phyloP scores from a whole-genome alignment of 2,888 invertebrate species.

The Perizoma flavofasciatum region DNA sequence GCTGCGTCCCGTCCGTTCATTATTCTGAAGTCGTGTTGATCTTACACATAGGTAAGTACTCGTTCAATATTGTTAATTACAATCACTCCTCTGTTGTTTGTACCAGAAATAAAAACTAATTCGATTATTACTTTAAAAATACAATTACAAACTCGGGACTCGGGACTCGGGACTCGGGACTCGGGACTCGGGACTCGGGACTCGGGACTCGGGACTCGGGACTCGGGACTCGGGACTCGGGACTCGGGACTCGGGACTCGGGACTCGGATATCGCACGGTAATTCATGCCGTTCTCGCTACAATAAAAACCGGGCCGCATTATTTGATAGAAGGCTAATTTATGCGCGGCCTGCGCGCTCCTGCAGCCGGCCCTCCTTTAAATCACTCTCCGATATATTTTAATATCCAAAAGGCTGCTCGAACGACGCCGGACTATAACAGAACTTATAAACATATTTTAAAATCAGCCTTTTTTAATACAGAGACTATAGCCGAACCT shows the following conservation, averaged over 20 bases:
- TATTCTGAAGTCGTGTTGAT: background rate
- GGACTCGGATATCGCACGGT: slow-evolving; percentile 46
- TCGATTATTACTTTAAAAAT: too few species aligned
- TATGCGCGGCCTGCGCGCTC: slow-evolving; percentile 37
- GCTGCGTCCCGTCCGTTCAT: slow-evolving; percentile 6
- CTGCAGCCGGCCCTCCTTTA: slow-evolving; percentile 36
- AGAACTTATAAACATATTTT: background rate
- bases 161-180: background rate
- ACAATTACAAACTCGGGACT: too few species aligned
- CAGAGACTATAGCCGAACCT: too few species aligned
- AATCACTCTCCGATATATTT: slow-evolving; percentile 42
- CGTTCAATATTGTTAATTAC: too few species aligned
- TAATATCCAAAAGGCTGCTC: slow-evolving; percentile 38
- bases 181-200: background rate
- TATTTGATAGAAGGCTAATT: slow-evolving; percentile 55
- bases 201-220: background rate
- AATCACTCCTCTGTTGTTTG: too few species aligned
- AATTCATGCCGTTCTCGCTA: slow-evolving; percentile 63
- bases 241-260: background rate
- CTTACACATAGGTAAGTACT: slow-evolving; percentile 6
- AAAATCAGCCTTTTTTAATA: too few species aligned
- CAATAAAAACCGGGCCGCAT: slow-evolving; percentile 58
- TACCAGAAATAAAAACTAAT: too few species aligned
- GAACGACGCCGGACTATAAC: slow-evolving; percentile 16
- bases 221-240: background rate